phyloP scores from a whole-genome alignment of 2,888 invertebrate genomes.

The Hoplodrina ambigua region DNA sequence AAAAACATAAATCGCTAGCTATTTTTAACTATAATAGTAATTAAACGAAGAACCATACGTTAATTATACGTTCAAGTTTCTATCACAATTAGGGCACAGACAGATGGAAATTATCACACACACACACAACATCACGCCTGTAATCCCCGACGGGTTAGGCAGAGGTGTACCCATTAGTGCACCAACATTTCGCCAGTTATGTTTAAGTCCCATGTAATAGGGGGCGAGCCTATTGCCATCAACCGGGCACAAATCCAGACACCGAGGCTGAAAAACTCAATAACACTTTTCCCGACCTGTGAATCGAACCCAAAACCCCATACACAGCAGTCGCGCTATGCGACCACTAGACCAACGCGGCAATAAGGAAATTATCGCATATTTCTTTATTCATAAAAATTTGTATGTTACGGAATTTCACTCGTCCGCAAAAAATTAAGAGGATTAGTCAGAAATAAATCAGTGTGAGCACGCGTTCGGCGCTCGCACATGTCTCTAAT shows the following conservation, averaged over 20 bases:
- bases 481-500: slow-evolving; percentile 31
- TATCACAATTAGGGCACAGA: slow-evolving; percentile 10
- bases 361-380: slow-evolving; percentile 39
- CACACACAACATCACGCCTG: no score
- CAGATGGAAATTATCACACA: slow-evolving; percentile 36
- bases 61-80: slow-evolving; percentile 18
- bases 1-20: slow-evolving; percentile 43
- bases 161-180: no score
- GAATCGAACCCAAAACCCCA: no score
- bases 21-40: slow-evolving; percentile 31
- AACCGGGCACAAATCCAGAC: no score
- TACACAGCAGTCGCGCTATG: no score
- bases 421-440: slow-evolving; percentile 45
- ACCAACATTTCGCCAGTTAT: no score
- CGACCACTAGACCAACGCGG: no score
- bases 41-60: slow-evolving; percentile 25
- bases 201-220: no score
- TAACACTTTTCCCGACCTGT: no score
- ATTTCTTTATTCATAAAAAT: slow-evolving; percentile 41
- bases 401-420: slow-evolving; percentile 39
- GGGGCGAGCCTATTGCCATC: no score
- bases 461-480: slow-evolving; percentile 45
- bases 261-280: no score
- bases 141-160: no score
- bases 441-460: slow-evolving; percentile 64